Base-by-base conservation (phyloP, 2,113 vertebrate species). In the Menidia beryllina region DNA sequence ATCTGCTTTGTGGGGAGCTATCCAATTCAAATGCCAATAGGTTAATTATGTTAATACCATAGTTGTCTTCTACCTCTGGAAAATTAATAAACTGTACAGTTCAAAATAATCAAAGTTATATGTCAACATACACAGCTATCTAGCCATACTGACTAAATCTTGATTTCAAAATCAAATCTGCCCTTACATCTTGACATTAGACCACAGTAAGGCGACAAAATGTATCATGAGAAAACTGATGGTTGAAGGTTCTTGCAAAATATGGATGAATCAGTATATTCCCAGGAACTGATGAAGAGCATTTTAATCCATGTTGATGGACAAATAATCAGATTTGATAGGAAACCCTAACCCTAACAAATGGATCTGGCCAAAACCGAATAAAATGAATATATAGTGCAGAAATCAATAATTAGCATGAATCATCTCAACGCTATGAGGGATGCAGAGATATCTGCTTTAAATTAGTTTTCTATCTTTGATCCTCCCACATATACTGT, bases 201-300 rank as follows among this genome's bases (percentile, higher is more conserved):
- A 81, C 78, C 59, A 15, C 8, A 67, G 23, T 47, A 69, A 79
- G 34, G 62, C 76, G 70, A 43, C 3, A 41, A 79, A 75, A 77
- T 84, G 75, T 64, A 30, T 69, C 51, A 83, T 79, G 69, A 83
- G 61, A 75, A 69, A 79, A 74, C 70, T 65, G 57, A 65, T 72
- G 23, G 63, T 83, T 39, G 74, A 54, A 72, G 58, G 27, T 69
- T 85, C 70, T 65, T 27, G 60, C 72, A 79, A 58, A 74, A 49
- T 39, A 19, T 0, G 50, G 80, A 88, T 87, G 73, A 85, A 65
- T 83, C 67, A 36, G 49, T 47, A 7, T 51, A 48, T 26, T 66
- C 72, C 51, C 41, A 54, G 50, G 73, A 69, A 72, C 81, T 55
- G 21, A 63, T 61, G 68, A 58, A 83, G 26, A 75, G 63, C 57